Conservation (phyloP, 1,140 invertebrate genomes). For the Drosophila melanica region DNA sequence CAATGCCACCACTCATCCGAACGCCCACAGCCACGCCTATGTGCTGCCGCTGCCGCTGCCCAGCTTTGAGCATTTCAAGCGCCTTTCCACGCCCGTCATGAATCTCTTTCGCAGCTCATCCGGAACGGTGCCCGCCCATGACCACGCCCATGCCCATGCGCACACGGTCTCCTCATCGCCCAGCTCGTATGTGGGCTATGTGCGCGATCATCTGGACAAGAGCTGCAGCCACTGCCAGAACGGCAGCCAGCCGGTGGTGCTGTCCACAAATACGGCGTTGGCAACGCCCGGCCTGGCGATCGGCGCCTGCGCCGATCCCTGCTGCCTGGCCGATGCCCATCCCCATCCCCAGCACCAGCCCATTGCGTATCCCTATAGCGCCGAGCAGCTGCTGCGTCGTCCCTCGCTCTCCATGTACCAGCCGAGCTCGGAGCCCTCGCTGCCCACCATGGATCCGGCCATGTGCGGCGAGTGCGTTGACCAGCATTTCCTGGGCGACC, state of each 20-base stretch:
- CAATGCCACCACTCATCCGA: constrained; percentile 29
- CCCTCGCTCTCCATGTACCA: constrained; percentile 73
- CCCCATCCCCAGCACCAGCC: constrained; percentile 80
- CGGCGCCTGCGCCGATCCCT: constrained; percentile 74
- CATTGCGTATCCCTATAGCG: constrained; percentile 69
- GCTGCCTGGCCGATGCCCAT: constrained; percentile 76
- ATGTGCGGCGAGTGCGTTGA: constrained; percentile 83
- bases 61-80: constrained; percentile 79
- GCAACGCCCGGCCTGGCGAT: constrained; percentile 71
- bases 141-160: constrained; percentile 61
- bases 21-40: constrained; percentile 32
- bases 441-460: constrained; percentile 72
- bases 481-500: constrained; percentile 75
- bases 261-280: constrained; percentile 76
- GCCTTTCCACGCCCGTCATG: constrained; percentile 77
- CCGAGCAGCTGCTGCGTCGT: constrained; percentile 64
- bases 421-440: constrained; percentile 64
- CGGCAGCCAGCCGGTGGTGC: constrained; percentile 77
- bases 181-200: constrained; percentile 76
- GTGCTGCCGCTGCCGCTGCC: constrained; percentile 56
- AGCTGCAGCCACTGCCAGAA: constrained; percentile 82
- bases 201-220: constrained; percentile 80
- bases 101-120: constrained; percentile 82
- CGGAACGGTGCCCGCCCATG: constrained; percentile 30
- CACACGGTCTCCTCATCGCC: constrained; percentile 74